Evolutionary conservation across 2,797 vertebrate species (phyloP).

Genomic region (Bradypodion pumilum): DNA sequence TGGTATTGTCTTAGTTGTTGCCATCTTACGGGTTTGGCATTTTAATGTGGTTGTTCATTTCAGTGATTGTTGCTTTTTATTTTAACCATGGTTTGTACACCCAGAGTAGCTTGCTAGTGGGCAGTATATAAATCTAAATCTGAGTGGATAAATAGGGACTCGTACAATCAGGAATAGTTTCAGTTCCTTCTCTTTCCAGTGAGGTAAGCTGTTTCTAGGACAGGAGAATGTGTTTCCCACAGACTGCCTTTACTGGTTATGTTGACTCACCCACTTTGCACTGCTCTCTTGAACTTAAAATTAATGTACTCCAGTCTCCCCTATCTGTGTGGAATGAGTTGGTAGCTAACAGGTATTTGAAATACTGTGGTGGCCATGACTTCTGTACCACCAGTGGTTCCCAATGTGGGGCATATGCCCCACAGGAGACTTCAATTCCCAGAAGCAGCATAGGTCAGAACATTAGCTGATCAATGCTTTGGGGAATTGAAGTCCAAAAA

Average conservation of each 20-base stretch:
- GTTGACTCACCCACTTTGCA: neutral
- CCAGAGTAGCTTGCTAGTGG: too few relatives aligned
- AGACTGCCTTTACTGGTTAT: neutral
- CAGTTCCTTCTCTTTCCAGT: neutral
- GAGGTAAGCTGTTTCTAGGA: neutral
- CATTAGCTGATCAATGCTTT: too few relatives aligned
- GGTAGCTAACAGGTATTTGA: neutral
- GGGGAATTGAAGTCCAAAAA: too few relatives aligned
- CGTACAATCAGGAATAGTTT: neutral
- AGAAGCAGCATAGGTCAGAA: too few relatives aligned
- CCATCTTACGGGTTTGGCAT: too few relatives aligned
- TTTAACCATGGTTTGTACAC: too few relatives aligned
- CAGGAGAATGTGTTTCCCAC: neutral
- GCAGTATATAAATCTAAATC: too few relatives aligned
- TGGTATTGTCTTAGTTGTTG: too few relatives aligned
- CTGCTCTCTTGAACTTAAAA: neutral
- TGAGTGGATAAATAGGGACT: neutral
- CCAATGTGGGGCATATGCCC: too few relatives aligned
- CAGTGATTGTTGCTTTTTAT: too few relatives aligned
- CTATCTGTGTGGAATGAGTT: neutral
- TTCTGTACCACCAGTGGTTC: neutral
- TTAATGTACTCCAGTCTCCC: neutral
- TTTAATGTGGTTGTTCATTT: too few relatives aligned
- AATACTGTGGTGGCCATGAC: neutral
- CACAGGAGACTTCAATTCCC: too few relatives aligned